Base-by-base conservation (phyloP, 2,888 invertebrate genomes). In the Biston betularia region DNA sequence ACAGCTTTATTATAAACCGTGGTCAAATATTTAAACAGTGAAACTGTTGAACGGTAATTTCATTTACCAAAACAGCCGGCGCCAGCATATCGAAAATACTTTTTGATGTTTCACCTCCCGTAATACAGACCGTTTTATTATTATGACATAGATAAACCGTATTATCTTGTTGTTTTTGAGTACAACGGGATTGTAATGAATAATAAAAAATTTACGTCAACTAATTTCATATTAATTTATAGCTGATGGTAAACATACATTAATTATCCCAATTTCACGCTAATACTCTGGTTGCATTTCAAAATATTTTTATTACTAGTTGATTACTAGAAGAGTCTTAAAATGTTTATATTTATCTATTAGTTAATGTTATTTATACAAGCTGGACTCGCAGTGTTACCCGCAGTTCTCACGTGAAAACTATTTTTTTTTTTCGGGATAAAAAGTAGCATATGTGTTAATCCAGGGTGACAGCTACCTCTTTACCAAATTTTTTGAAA, bases 131-230 rank as follows among this genome's bases (percentile, higher is more conserved):
- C 3, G 63, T 68, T 68, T 63, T 68, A 68, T 68, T 63, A 63
- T 68, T 63, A 63, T 60, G 67, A 68, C 63, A 63, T 68, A 68
- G 66, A 66, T 63, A 63, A 63, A 68, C 59, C 50, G 59, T 40
- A 68, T 68, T 63, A 68, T 53, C 67, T 46, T 68, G 63, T 60
- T 63, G 54, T 55, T 67, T 55, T 68, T 55, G 66, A 66, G 66
- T 62, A 58, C 53, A 61, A 52, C 62, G 45, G 45, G 50, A 68
- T 63, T 59, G 63, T 55, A 68, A 67, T 63, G 67, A 58, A 68
- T 50, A 68, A 59, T 68, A 63, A 68, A 68, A 63, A 59, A 2
- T 40, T 46, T 63, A 67, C 63, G 45, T 68, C 59, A 59, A 68
- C 54, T 68, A 63, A 63, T 67, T 67, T 63, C 44, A 67, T 58